Evolutionary conservation across 2,888 invertebrate genomes (phyloP).

Genomic region (Epistrophe grossulariae): DNA sequence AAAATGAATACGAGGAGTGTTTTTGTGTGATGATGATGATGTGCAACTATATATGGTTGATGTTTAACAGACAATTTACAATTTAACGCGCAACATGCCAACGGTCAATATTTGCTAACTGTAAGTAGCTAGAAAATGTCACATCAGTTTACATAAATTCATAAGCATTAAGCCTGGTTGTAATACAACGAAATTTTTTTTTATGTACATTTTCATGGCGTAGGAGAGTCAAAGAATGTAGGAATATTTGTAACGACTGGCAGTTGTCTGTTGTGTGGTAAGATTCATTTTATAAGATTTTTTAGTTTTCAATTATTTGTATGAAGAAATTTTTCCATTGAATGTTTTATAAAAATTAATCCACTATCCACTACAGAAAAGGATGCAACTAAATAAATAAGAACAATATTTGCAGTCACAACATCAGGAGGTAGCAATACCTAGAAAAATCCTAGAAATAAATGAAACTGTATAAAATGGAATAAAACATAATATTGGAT

Average conservation of each 20-base stretch:
- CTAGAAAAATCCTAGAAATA: too few relatives aligned
- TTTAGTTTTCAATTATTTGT: too few relatives aligned
- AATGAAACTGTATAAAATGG: too few relatives aligned
- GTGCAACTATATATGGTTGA: conserved; percentile 18
- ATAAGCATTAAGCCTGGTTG: conserved; percentile 1
- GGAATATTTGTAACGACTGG: background rate
- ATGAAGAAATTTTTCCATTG: too few relatives aligned
- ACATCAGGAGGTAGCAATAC: too few relatives aligned
- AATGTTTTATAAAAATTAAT: too few relatives aligned
- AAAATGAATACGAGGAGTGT: background rate
- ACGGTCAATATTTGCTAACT: conserved; percentile 64
- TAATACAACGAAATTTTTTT: background rate
- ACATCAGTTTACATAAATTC: conserved; percentile 14
- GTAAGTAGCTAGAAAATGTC: conserved; percentile 44
- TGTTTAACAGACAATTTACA: conserved; percentile 32
- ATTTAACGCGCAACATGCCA: conserved; percentile 58
- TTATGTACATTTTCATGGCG: background rate
- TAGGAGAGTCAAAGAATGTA: background rate
- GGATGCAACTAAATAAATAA: too few relatives aligned
- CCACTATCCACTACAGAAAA: too few relatives aligned
- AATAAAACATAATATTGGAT: too few relatives aligned
- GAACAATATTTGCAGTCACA: too few relatives aligned
- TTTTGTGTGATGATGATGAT: background rate
- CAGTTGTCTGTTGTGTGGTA: background rate
- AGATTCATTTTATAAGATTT: too few relatives aligned